These are phyloP conservation scores for Dendrophyllia cribrosa DNA, from an alignment of 64 coral and sea anemone species.

Conservation along the genomic window DNA sequence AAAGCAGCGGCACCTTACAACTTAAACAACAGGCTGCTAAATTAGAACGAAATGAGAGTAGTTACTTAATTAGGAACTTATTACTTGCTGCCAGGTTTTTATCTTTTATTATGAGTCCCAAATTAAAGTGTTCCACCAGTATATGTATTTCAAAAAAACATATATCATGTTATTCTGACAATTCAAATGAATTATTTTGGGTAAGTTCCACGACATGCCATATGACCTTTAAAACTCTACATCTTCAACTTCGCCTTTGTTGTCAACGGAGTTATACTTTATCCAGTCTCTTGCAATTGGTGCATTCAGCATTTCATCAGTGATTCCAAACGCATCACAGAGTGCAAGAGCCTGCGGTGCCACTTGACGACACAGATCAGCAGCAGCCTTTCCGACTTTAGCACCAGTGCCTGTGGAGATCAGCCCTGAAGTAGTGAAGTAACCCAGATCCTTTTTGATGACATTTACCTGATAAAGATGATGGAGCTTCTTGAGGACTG, in stretches of 20 bases:
- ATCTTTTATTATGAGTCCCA: too few species aligned
- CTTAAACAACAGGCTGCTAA: too few species aligned
- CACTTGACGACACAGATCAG: slow-evolving; percentile 80
- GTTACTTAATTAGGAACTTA: too few species aligned
- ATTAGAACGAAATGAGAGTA: too few species aligned
- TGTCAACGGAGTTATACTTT: slow-evolving; percentile 83
- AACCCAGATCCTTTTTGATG: slow-evolving; percentile 78
- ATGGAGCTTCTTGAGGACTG: slow-evolving; percentile 73
- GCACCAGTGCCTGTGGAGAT: slow-evolving; percentile 82
- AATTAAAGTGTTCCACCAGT: too few species aligned
- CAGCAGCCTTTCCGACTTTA: slow-evolving; percentile 72
- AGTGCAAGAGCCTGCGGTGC: slow-evolving; percentile 89
- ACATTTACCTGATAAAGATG: slow-evolving; percentile 83
- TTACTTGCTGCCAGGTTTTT: too few species aligned
- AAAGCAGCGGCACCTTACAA: too few species aligned
- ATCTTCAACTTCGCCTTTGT: slow-evolving; percentile 81
- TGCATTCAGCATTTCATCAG: slow-evolving; percentile 76
- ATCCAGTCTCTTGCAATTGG: slow-evolving; percentile 93
- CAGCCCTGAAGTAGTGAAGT: slow-evolving; percentile 85
- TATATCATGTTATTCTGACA: too few species aligned
- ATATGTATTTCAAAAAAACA: too few species aligned
- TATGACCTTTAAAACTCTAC: neutral
- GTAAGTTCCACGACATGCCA: too few species aligned
- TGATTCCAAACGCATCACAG: slow-evolving; percentile 88
- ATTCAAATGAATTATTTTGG: too few species aligned